Evolutionary conservation across 1,140 invertebrate species (phyloP), one percentile per base, ranked within the genome.

Genomic region (Drosophila varians): DNA sequence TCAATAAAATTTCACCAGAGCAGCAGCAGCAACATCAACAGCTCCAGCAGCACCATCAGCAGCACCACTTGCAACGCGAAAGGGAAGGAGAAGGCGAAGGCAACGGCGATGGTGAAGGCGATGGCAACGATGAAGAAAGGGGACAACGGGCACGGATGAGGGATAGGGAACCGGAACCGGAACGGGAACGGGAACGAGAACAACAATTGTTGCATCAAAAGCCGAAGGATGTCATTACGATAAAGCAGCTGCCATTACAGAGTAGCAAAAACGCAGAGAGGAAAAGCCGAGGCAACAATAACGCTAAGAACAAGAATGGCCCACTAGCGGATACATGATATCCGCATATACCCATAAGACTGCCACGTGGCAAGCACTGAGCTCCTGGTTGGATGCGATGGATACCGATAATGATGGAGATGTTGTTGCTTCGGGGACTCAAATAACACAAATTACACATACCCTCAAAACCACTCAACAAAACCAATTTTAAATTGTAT

Each of bases 161-260:
- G 38, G 25, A 54, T 52, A 19, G 56, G 53, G 46, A 79, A 45
- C 21, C 51, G 38, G 56, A 54, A 36, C 46, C 65, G 31, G 42
- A 77, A 40, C 57, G 58, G 38, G 56, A 54, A 36, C 46, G 61
- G 31, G 42, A 77, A 40, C 57, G 58, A 49, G 56, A 65, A 61
- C 56, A 74, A 48, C 68, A 72, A 72, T 52, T 73, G 69, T 53
- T 66, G 60, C 70, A 74, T 66, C 60, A 66, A 52, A 89, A 86
- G 64, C 71, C 80, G 74, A 89, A 89, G 82, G 87, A 90, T 77
- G 76, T 87, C 43, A 83, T 90, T 71, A 87, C 80, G 68, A 90
- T 90, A 87, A 90, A 87, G 69, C 87, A 90, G 68, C 68, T 90
- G 58, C 65, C 82, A 46, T 61, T 66, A 60, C 56, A 76, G 46